Percentiles rank a stretch among this genome's conserved stretches.
These are phyloP conservation scores for Zaprionus camerounensis DNA, from an alignment of 1,140 invertebrate genomes.

Conservation along the genomic window DNA sequence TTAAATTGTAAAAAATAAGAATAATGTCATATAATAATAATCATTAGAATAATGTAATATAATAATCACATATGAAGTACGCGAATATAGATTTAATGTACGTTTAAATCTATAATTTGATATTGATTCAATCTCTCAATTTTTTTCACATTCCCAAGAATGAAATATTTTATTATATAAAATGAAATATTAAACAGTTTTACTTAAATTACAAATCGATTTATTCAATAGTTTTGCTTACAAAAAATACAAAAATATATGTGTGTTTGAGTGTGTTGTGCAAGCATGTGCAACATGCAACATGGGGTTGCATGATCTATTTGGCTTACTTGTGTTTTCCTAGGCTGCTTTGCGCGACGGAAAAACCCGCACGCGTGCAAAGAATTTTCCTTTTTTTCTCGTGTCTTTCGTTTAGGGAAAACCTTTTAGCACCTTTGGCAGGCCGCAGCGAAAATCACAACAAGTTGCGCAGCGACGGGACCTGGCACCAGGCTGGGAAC, in stretches of 20 bases:
- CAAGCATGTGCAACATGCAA: neutral
- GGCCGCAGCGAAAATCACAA: constrained; percentile 65
- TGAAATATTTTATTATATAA: too few relatives aligned
- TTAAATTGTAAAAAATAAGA: too few relatives aligned
- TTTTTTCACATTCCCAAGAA: too few relatives aligned
- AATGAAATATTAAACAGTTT: too few relatives aligned
- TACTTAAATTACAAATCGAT: neutral
- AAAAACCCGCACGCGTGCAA: constrained; percentile 21
- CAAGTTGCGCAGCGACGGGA: constrained; percentile 57
- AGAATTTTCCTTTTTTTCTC: constrained; percentile 10
- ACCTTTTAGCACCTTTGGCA: constrained; percentile 76
- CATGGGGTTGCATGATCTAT: constrained; percentile 12
- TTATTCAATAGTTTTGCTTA: neutral
- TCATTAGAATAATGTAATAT: too few relatives aligned
- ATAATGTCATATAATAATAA: too few relatives aligned
- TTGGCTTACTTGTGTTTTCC: constrained; percentile 6
- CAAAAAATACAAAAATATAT: neutral
- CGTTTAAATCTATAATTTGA: too few relatives aligned
- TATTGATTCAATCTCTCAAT: too few relatives aligned
- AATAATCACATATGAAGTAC: too few relatives aligned
- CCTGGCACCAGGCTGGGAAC: constrained; percentile 21
- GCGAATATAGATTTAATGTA: too few relatives aligned
- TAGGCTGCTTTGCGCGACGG: constrained; percentile 25
- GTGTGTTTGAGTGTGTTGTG: neutral
- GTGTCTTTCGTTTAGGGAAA: constrained; percentile 39